These are phyloP conservation scores for Melinaea menophilus DNA, from an alignment of 2,888 invertebrate species.

Conservation along the genomic window DNA sequence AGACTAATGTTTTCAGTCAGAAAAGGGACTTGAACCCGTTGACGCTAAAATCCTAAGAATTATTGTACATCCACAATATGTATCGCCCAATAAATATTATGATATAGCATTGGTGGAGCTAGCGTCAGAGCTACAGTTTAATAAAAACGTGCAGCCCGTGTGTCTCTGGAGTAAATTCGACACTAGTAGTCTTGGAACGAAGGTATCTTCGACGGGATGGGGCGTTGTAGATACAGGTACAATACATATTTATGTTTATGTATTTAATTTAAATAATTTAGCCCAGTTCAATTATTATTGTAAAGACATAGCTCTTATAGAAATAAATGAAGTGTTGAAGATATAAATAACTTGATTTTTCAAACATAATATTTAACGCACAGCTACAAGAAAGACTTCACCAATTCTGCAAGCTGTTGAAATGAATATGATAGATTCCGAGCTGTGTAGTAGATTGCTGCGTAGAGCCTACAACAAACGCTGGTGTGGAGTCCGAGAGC, in stretches of 20 bases:
- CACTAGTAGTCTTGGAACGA: constrained; percentile 27
- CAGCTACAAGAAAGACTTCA: constrained; percentile 20
- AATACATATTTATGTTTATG: no score
- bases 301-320: not conserved
- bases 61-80: constrained; percentile 36
- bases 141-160: constrained; percentile 35
- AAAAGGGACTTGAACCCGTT: constrained; percentile 8
- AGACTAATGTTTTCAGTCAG: not conserved
- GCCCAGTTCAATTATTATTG: not conserved
- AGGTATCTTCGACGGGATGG: constrained; percentile 39
- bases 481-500: constrained; percentile 35
- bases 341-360: no score
- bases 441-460: constrained; percentile 33
- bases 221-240: constrained; percentile 38
- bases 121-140: constrained; percentile 25
- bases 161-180: constrained; percentile 36
- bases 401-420: constrained; percentile 35
- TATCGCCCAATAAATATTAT: constrained; percentile 37
- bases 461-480: constrained; percentile 30
- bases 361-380: no score
- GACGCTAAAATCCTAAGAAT: constrained; percentile 36
- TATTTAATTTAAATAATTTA: not conserved
- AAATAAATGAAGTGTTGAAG: not conserved
- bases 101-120: constrained; percentile 42
- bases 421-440: constrained; percentile 36